Evolutionary conservation across 2,888 invertebrate species (phyloP), one percentile per base, ranked within the genome.

Genomic region (Nasonovia ribisnigri): DNA sequence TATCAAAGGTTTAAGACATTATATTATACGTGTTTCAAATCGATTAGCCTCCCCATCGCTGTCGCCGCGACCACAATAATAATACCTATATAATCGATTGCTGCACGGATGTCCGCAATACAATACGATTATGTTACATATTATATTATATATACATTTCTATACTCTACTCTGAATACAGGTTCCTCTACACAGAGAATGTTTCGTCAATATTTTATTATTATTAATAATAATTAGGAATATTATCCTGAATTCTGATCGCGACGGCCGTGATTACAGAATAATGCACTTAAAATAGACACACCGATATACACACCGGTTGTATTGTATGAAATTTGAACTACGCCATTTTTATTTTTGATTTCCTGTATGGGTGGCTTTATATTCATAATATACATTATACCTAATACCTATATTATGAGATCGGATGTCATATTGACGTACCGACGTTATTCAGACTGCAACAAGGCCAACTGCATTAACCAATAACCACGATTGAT

Each of bases 351-450:
- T 88, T 92, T 26, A 8, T 91, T 91, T 91, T 86, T 42, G 0
- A 92, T 92, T 92, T 92, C 92, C 92, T 92, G 86, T 91, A 92
- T 92, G 87, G 87, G 92, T 48, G 88, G 51, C 51, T 67, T 29
- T 54, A 54, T 88, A 88, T 24, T 36, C 13, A 42, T 13, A 54
- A 20, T 42, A 42, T n/a, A n/a, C n/a, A n/a, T 57, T 29, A 54
- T 36, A 51, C 54, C 13, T 13, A 57, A 54, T 88, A 88, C 6
- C 4, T 26, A 51, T 91, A 46, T 46, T 46, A 84, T 8, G 29
- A 26, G 77, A 91, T 54, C 91, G 91, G 42, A 91, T 54, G 42
- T 91, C 84, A 26, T 42, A 91, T 54, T 51, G 91, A 84, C 51
- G 84, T 84, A 84, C 29, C 54, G 36, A 42, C 54, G n/a, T 91